phyloP scores from a whole-genome alignment of 2,888 invertebrate species.

The Trichogramma evanescens region DNA sequence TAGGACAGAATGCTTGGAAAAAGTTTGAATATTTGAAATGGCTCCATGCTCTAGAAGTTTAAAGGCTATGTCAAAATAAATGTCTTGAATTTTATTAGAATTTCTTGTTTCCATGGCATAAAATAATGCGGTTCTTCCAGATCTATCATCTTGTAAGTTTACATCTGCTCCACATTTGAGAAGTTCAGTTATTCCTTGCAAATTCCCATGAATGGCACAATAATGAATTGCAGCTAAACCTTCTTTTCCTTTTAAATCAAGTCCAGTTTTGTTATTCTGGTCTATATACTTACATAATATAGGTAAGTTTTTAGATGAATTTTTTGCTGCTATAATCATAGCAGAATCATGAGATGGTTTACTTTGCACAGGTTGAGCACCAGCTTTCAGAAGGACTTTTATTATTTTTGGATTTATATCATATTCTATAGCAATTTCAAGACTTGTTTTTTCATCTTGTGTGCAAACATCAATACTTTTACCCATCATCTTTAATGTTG shows the following conservation, averaged over 20 bases:
- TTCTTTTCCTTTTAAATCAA: conserved; percentile 29
- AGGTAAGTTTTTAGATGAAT: conserved; percentile 26
- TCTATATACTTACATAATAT: conserved; percentile 27
- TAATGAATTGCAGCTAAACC: conserved; percentile 40
- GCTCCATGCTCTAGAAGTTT: conserved; percentile 32
- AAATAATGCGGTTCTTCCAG: conserved; percentile 40
- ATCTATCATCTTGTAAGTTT: conserved; percentile 35
- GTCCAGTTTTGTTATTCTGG: conserved; percentile 5
- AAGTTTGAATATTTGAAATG: conserved; percentile 30
- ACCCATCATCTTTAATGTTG: conserved; percentile 29
- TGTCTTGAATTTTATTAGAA: conserved; percentile 6
- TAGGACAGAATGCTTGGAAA: conserved; percentile 34
- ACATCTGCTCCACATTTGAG: conserved; percentile 30
- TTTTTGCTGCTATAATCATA: conserved; percentile 34
- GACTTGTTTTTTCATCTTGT: conserved; percentile 31
- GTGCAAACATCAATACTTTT: conserved; percentile 31
- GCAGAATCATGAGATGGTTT: conserved; percentile 34
- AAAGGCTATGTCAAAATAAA: conserved; percentile 24
- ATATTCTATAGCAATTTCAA: conserved; percentile 36
- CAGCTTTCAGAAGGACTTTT: conserved; percentile 30
- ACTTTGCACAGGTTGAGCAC: conserved; percentile 31
- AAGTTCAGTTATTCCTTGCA: conserved; percentile 28
- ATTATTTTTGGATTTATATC: conserved; percentile 29
- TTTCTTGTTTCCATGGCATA: conserved; percentile 33
- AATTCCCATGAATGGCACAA: conserved; percentile 32